Evolutionary conservation across 2,113 vertebrate genomes (phyloP).

Genomic region (Motacilla alba): DNA sequence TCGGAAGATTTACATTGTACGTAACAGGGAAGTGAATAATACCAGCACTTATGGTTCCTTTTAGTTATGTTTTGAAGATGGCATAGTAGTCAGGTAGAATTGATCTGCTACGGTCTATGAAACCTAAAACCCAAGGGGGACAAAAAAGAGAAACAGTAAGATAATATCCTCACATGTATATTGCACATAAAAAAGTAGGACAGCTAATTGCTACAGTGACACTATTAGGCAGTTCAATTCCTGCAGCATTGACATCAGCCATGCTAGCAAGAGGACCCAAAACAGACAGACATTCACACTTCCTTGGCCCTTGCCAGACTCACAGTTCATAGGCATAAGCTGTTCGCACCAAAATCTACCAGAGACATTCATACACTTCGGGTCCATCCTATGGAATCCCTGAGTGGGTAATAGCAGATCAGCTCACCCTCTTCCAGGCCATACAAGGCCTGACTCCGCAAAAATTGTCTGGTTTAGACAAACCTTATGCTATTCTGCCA

Average conservation of each 20-base stretch:
- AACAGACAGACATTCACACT: not conserved
- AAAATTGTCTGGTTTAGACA: not conserved
- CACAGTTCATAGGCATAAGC: not conserved
- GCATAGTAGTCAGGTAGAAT: conserved; percentile 77
- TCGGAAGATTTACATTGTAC: conserved; percentile 84
- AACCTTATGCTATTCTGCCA: not conserved
- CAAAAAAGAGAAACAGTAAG: not conserved
- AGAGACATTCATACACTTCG: not conserved
- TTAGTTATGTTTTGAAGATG: conserved; percentile 75
- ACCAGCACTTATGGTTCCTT: conserved; percentile 95
- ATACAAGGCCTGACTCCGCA: not conserved
- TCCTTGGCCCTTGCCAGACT: not conserved
- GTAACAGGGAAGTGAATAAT: conserved; percentile 84
- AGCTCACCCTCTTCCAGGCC: not conserved
- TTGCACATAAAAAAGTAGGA: not conserved
- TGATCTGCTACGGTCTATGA: conserved; percentile 90
- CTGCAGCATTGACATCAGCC: not conserved
- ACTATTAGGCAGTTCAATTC: not conserved
- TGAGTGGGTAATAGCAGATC: not conserved
- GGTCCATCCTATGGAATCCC: not conserved
- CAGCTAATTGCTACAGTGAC: not conserved
- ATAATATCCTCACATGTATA: not conserved
- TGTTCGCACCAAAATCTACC: not conserved
- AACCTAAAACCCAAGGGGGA: conserved; percentile 77
- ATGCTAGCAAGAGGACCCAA: too few relatives aligned